Conservation (phyloP, 2,888 invertebrate genomes). For the Fragum sueziense region DNA sequence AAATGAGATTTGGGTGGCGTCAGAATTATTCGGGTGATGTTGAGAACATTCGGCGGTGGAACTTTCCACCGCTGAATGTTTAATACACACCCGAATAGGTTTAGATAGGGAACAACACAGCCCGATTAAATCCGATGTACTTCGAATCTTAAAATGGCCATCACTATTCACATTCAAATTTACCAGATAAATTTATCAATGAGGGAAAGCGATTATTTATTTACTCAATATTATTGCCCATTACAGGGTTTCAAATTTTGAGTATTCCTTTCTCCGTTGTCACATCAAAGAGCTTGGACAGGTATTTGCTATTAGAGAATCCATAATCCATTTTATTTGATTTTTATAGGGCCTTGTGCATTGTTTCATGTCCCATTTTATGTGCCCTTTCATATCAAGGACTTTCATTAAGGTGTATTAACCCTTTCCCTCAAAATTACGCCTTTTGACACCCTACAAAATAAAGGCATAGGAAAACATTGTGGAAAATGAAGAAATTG, state of each 20-base stretch:
- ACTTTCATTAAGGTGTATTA: no score
- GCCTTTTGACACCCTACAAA: no score
- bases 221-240: neutral
- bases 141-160: neutral
- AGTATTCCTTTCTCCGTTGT: neutral
- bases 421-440: no score
- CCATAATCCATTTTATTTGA: constrained; percentile 19
- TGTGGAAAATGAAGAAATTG: no score
- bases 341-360: constrained; percentile 10
- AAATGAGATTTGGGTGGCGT: neutral
- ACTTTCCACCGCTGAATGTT: no score
- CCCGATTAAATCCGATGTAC: no score
- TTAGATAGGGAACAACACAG: neutral
- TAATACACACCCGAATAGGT: no score
- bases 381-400: no score
- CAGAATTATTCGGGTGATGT: no score
- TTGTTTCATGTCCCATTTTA: constrained; percentile 6
- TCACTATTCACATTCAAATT: neutral
- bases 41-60: no score
- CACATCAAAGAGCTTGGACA: constrained; percentile 14
- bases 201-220: neutral
- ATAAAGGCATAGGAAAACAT: no score
- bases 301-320: constrained; percentile 10
- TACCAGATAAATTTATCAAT: no score
- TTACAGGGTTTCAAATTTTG: neutral